Evolutionary conservation across 2,797 vertebrate genomes (phyloP).

Genomic region (Mus spretus): DNA sequence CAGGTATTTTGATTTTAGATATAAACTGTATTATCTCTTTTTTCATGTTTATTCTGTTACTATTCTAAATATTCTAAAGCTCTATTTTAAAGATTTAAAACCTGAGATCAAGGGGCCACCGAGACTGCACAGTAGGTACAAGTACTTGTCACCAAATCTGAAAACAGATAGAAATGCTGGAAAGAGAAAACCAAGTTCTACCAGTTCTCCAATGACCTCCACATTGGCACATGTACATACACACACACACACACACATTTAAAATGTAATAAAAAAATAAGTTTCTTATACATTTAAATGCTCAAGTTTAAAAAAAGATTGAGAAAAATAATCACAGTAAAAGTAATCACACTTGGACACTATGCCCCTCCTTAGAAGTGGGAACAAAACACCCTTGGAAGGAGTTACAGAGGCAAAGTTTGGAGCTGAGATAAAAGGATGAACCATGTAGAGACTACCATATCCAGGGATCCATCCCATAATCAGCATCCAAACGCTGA

Average conservation of each 20-base stretch:
- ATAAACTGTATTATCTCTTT: not conserved
- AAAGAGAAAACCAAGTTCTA: not conserved
- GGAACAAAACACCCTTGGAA: too few species aligned
- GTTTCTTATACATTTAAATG: not conserved
- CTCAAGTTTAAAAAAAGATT: not conserved
- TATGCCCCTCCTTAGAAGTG: too few species aligned
- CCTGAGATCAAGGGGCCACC: not conserved
- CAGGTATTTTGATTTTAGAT: slow-evolving; percentile 6
- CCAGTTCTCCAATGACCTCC: not conserved
- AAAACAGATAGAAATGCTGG: not conserved
- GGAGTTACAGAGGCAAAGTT: too few species aligned
- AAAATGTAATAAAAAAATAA: not conserved
- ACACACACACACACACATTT: not conserved
- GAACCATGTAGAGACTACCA: too few species aligned
- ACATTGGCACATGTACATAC: fast-evolving
- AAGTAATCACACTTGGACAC: not conserved
- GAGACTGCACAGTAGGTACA: not conserved
- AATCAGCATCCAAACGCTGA: too few species aligned
- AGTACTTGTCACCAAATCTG: not conserved
- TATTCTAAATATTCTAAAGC: not conserved
- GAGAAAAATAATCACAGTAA: slow-evolving; percentile 31
- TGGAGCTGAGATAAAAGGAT: too few species aligned
- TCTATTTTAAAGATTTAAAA: slow-evolving; percentile 23
- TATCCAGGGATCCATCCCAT: too few species aligned
- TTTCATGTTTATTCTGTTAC: slow-evolving; percentile 38